Percentiles rank a stretch among this genome's conserved stretches.
These are phyloP conservation scores for Alfaro cultratus DNA, from an alignment of 2,797 vertebrate species.

Conservation along the genomic window DNA sequence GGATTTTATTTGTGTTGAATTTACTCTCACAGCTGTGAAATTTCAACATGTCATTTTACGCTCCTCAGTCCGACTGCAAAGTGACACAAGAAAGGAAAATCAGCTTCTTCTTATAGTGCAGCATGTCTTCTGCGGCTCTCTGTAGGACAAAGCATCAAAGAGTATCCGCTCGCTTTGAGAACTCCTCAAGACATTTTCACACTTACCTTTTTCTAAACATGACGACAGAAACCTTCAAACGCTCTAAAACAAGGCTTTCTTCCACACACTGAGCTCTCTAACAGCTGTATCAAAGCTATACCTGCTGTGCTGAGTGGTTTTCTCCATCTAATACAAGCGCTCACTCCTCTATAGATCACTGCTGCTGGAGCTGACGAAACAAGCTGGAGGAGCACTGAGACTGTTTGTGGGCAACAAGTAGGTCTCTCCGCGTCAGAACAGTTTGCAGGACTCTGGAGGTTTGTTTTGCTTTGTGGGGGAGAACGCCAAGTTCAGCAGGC, in stretches of 20 bases:
- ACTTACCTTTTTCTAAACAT: conserved; percentile 66
- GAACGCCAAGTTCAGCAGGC: conserved; percentile 25
- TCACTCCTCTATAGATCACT: conserved; percentile 57
- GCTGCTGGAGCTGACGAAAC: conserved; percentile 59
- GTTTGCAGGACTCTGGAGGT: conserved; percentile 31
- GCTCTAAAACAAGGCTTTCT: conserved; percentile 13
- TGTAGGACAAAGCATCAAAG: conserved; percentile 74
- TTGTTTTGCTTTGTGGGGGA: conserved; percentile 25
- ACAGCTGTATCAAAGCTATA: conserved; percentile 59
- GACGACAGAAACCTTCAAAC: conserved; percentile 63
- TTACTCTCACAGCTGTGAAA: conserved; percentile 17
- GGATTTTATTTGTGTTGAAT: background rate
- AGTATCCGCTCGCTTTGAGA: conserved; percentile 67
- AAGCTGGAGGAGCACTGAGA: conserved; percentile 42
- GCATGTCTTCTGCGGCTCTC: conserved; percentile 58
- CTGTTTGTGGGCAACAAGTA: conserved; percentile 63
- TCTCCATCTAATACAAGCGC: conserved; percentile 62
- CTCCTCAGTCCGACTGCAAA: conserved; percentile 41
- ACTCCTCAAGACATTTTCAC: conserved; percentile 67
- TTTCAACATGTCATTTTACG: conserved; percentile 43
- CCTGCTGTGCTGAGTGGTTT: conserved; percentile 63
- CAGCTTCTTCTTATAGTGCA: conserved; percentile 53
- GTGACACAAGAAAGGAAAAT: conserved; percentile 67
- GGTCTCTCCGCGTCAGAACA: conserved; percentile 26
- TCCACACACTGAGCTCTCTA: conserved; percentile 33